A percentile compares a stretch with the other conserved stretches of the same genome.
Conservation (phyloP, 2,888 invertebrate genomes). For the Colostygia pectinataria region DNA sequence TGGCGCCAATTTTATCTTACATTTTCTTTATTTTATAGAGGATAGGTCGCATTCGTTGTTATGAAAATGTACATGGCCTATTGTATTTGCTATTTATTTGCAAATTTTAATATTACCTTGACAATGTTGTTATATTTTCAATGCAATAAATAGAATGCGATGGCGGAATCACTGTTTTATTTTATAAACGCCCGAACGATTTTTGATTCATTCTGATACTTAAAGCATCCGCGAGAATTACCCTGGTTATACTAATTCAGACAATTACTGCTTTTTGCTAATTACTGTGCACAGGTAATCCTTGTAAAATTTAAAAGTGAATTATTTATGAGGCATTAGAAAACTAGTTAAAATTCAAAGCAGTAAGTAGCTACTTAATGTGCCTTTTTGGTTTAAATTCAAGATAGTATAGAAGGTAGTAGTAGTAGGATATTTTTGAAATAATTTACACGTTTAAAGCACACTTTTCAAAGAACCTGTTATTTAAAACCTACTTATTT, state of each 20-base stretch:
- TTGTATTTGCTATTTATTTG: constrained; percentile 25
- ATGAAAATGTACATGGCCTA: constrained; percentile 55
- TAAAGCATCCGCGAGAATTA: background rate
- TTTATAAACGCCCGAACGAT: constrained; percentile 31
- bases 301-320: constrained; percentile 32
- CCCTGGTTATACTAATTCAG: constrained; percentile 7
- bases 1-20: constrained; percentile 66
- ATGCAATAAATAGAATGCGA: constrained; percentile 79
- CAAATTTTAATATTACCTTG: constrained; percentile 18
- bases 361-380: constrained; percentile 8
- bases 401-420: too few relatives aligned
- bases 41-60: constrained; percentile 79
- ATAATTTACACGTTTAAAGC: too few relatives aligned
- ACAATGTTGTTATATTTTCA: constrained; percentile 61
- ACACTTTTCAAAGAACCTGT: too few relatives aligned
- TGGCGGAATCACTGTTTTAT: constrained; percentile 71
- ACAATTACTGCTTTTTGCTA: constrained; percentile 9
- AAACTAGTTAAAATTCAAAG: constrained; percentile 26
- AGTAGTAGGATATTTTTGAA: too few relatives aligned
- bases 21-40: constrained; percentile 61
- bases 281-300: constrained; percentile 17
- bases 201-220: constrained; percentile 4
- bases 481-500: too few relatives aligned
- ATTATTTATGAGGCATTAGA: constrained; percentile 40
- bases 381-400: too few relatives aligned